Evolutionary conservation across 1,140 invertebrate genomes (phyloP).

Genomic region (Trichomalopsis sarcophagae): DNA sequence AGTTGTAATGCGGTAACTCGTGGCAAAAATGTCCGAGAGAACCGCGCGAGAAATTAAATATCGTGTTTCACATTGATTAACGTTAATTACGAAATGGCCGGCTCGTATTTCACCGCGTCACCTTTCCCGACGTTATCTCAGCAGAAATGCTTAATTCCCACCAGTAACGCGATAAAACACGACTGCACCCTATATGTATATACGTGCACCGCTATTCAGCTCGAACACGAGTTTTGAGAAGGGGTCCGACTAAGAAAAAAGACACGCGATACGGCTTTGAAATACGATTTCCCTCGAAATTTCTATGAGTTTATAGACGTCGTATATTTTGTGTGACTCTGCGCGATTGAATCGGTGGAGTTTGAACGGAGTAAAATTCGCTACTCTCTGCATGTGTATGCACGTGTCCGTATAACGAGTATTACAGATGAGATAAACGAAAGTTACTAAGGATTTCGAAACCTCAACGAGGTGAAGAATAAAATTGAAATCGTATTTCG

Average conservation of each 20-base stretch:
- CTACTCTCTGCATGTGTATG: background rate
- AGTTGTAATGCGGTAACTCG: background rate
- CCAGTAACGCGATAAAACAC: background rate
- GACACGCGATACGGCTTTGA: background rate
- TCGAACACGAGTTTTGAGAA: background rate
- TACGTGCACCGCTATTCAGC: background rate
- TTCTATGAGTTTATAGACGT: background rate
- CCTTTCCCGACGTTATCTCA: background rate
- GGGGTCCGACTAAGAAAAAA: background rate
- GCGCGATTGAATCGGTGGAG: background rate
- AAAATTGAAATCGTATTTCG: slow-evolving; percentile 4
- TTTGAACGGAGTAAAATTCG: background rate
- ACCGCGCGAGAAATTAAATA: background rate
- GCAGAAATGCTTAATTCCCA: background rate
- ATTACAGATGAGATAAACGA: background rate
- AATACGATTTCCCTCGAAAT: slow-evolving; percentile 4
- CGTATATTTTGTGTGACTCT: background rate
- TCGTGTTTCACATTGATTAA: background rate
- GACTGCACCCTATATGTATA: background rate
- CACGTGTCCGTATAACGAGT: too few relatives aligned
- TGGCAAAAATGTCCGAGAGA: too few relatives aligned
- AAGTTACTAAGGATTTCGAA: background rate
- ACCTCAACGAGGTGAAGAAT: background rate
- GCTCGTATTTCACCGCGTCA: background rate
- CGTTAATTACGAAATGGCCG: slow-evolving; percentile 1